Percentiles rank a stretch among this genome's conserved stretches.
Evolutionary conservation across 1,140 invertebrate species (phyloP).

Genomic region (Trigoniulus corallinus): DNA sequence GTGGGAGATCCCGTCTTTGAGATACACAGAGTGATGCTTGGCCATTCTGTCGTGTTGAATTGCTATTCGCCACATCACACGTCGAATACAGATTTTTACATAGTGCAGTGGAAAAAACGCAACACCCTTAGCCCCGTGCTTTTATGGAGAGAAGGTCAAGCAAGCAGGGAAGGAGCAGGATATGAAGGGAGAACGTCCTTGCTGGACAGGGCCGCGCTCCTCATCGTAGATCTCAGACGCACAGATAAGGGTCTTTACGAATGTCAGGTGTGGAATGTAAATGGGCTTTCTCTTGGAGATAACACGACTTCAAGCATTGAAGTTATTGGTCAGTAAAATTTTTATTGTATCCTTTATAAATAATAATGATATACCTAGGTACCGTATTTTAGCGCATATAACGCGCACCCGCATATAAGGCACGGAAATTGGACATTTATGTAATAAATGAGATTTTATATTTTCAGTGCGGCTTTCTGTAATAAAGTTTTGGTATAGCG

Average conservation of each 20-base stretch:
- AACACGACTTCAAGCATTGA: neutral
- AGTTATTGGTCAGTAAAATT: neutral
- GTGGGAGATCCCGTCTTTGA: too few relatives aligned
- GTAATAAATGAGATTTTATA: too few relatives aligned
- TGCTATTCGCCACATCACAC: neutral
- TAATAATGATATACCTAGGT: neutral
- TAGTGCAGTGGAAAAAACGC: neutral
- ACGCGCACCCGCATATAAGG: neutral
- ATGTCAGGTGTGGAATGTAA: neutral
- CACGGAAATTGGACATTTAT: neutral
- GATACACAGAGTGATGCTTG: neutral
- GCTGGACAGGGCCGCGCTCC: neutral
- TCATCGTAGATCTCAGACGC: neutral
- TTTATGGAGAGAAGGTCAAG: neutral
- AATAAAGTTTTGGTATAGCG: too few relatives aligned
- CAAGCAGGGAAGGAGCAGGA: neutral
- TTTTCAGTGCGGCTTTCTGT: too few relatives aligned
- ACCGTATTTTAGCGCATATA: too few relatives aligned
- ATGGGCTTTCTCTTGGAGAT: neutral
- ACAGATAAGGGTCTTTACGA: neutral
- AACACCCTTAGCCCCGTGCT: neutral
- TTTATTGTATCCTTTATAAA: neutral
- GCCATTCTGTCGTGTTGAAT: neutral
- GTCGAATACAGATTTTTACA: neutral
- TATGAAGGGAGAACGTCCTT: neutral